Percentiles rank a stretch among this genome's conserved stretches.
phyloP scores from a whole-genome alignment of 2,888 invertebrate genomes.

The Coenonympha arcania region DNA sequence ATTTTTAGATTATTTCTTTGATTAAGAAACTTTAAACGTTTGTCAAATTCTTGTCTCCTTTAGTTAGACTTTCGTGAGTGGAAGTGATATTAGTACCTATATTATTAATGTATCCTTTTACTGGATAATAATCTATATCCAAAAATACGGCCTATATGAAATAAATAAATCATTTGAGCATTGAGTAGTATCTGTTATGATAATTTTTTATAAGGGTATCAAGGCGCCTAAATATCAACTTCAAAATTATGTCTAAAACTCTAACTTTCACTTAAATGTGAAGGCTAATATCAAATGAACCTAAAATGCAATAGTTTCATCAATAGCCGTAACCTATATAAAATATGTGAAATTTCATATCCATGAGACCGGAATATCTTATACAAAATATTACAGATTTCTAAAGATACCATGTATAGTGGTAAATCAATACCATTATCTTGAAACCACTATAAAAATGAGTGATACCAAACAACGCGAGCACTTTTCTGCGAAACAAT shows the following conservation, averaged over 20 bases:
- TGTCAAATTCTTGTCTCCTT: background rate
- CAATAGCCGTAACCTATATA: background rate
- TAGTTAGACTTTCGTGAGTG: no score
- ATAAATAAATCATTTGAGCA: no score
- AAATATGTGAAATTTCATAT: constrained; percentile 22
- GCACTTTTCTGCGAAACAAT: constrained; percentile 48
- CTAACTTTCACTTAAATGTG: no score
- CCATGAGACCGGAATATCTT: constrained; percentile 21
- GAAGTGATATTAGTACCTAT: no score
- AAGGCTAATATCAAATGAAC: background rate
- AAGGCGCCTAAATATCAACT: no score
- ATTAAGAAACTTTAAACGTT: background rate
- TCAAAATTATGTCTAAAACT: no score
- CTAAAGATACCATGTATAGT: constrained; percentile 51
- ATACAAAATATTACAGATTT: constrained; percentile 48
- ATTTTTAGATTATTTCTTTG: background rate
- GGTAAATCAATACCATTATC: constrained; percentile 72
- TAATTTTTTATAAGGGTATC: no score
- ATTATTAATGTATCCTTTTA: no score
- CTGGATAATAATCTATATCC: no score
- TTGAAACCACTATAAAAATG: constrained; percentile 70
- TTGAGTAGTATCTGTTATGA: no score
- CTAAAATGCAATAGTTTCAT: background rate
- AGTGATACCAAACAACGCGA: constrained; percentile 50
- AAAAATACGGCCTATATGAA: no score